Evolutionary conservation across 2,797 vertebrate species (phyloP).

Genomic region (Sebastes taczanowskii): DNA sequence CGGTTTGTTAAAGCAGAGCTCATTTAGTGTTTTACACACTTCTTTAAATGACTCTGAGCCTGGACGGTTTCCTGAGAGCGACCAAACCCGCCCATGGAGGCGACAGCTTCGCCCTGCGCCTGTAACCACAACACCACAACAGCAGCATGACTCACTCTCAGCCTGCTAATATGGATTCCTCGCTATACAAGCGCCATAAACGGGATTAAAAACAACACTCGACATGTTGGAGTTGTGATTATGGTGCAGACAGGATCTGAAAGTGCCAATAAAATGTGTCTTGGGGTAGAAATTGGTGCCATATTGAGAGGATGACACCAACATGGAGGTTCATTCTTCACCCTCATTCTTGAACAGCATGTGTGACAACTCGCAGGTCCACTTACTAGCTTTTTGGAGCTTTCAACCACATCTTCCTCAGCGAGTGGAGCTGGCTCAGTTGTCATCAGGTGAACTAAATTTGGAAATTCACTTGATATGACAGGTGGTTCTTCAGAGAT

Average conservation of each 20-base stretch:
- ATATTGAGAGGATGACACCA: not conserved
- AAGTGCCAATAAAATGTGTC: conserved; percentile 27
- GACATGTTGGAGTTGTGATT: conserved; percentile 39
- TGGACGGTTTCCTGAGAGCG: conserved; percentile 59
- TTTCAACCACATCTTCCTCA: too few species aligned
- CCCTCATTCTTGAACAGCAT: too few species aligned
- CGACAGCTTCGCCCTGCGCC: conserved; percentile 61
- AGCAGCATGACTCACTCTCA: conserved; percentile 49
- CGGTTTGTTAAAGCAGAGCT: conserved; percentile 59
- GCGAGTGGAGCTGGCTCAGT: too few species aligned
- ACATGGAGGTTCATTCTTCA: not conserved
- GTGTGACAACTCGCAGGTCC: not conserved
- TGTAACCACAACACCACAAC: conserved; percentile 69
- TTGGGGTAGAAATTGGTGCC: conserved; percentile 1
- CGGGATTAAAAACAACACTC: conserved; percentile 51
- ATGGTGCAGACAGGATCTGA: conserved; percentile 36
- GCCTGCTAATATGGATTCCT: conserved; percentile 30
- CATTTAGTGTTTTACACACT: conserved; percentile 77
- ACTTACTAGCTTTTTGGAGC: not conserved
- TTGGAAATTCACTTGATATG: too few species aligned
- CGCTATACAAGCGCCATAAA: conserved; percentile 31
- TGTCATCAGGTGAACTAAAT: too few species aligned
- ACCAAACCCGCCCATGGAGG: conserved; percentile 70
- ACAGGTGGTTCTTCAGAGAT: too few species aligned
- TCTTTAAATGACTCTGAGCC: conserved; percentile 66